Conservation (phyloP, 2,888 invertebrate genomes). For the Morpho deidamia region DNA sequence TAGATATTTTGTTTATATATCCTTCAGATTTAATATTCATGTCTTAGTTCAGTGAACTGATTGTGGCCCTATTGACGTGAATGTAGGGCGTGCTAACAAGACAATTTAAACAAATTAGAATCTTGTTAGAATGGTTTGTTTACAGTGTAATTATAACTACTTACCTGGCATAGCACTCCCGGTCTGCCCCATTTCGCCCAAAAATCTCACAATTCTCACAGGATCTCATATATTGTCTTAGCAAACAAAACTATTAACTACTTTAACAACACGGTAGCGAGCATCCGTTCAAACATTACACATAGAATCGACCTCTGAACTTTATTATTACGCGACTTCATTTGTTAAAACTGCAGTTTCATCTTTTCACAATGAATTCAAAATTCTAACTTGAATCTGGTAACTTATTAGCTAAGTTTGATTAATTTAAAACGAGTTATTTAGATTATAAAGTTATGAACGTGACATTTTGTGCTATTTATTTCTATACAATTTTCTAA, state of each 20-base stretch:
- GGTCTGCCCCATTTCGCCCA: slow-evolving; percentile 56
- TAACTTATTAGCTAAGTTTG: slow-evolving; percentile 20
- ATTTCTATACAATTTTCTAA: slow-evolving; percentile 21
- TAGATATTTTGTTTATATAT: too few relatives aligned
- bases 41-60: not conserved
- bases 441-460: slow-evolving; percentile 16
- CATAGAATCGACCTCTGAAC: slow-evolving; percentile 54
- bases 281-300: slow-evolving; percentile 25
- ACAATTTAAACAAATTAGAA: slow-evolving; percentile 35
- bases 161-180: slow-evolving; percentile 68
- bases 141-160: slow-evolving; percentile 39
- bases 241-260: slow-evolving; percentile 4
- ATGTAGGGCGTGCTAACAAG: slow-evolving; percentile 24
- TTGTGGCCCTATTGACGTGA: not conserved
- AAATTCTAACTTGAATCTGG: slow-evolving; percentile 37
- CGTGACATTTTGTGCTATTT: slow-evolving; percentile 25
- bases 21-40: too few relatives aligned
- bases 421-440: slow-evolving; percentile 5
- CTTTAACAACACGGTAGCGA: not conserved
- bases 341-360: not conserved
- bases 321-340: slow-evolving; percentile 35
- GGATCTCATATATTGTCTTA: slow-evolving; percentile 25
- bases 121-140: slow-evolving; percentile 39
- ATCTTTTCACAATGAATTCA: slow-evolving; percentile 1
- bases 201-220: slow-evolving; percentile 21